Evolutionary conservation across 1,140 invertebrate genomes (phyloP).

Genomic region (Diorhabda carinulata): DNA sequence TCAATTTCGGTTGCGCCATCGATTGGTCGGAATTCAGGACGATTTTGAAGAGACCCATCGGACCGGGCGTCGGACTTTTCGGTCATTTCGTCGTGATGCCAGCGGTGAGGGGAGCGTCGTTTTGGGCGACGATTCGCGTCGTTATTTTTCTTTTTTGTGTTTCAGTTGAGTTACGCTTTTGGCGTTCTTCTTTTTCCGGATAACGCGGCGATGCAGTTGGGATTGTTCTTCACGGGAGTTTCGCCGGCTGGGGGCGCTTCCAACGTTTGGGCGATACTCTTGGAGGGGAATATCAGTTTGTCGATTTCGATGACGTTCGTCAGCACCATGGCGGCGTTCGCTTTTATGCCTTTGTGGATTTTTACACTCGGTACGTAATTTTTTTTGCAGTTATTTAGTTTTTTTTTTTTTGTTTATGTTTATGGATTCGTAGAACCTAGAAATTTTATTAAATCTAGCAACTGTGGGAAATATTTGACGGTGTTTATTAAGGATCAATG

Average conservation of each 20-base stretch:
- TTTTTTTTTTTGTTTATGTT: too few relatives aligned
- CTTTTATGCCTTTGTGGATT: conserved; percentile 92
- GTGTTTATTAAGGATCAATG: too few relatives aligned
- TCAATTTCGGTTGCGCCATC: conserved; percentile 92
- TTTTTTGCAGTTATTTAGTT: too few relatives aligned
- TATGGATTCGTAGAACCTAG: too few relatives aligned
- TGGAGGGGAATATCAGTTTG: conserved; percentile 84
- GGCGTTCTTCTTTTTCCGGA: conserved; percentile 70
- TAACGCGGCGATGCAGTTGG: conserved; percentile 69
- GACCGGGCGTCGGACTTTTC: conserved; percentile 76
- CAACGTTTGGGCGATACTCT: conserved; percentile 90
- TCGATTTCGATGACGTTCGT: conserved; percentile 92
- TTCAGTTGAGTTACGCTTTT: conserved; percentile 71
- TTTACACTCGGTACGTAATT: conserved; percentile 67
- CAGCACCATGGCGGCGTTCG: conserved; percentile 51
- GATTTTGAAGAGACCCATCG: conserved; percentile 71
- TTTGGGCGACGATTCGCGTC: not conserved
- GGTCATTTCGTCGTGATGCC: conserved; percentile 90
- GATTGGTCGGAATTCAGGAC: conserved; percentile 69
- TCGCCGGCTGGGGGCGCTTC: conserved; percentile 89
- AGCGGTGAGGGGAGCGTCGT: conserved; percentile 57
- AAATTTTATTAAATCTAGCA: too few relatives aligned
- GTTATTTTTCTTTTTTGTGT: conserved; percentile 17
- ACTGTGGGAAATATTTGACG: too few relatives aligned
- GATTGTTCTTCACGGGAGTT: conserved; percentile 88